Percentiles rank a stretch among this genome's conserved stretches.
Conservation (phyloP, 37 sponge, comb jelly and placozoan species). For the Lycopodina hypogea region DNA sequence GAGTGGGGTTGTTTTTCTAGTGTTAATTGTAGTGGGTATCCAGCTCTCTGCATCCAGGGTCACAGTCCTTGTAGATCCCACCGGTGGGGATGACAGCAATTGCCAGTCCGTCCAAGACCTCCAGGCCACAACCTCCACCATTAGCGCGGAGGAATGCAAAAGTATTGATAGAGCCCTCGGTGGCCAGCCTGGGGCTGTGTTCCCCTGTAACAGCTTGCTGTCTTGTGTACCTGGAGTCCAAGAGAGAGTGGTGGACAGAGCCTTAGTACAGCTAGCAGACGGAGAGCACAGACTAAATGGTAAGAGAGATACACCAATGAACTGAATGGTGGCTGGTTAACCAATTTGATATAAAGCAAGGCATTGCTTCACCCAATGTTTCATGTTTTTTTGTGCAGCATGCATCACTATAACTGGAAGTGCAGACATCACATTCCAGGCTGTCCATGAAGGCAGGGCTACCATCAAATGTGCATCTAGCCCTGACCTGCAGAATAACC, state of each 20-base stretch:
- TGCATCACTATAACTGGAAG: slow-evolving; percentile 14
- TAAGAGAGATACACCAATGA: slow-evolving; percentile 1
- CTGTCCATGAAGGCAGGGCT: slow-evolving; percentile 18
- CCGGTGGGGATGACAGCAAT: slow-evolving; percentile 23
- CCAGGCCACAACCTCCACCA: not conserved
- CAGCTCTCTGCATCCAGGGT: not conserved
- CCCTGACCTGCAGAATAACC: slow-evolving; percentile 40
- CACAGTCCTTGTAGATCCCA: slow-evolving; percentile 34
- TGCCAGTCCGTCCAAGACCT: slow-evolving; percentile 32
- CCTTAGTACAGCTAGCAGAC: slow-evolving; percentile 7
- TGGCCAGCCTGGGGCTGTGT: not conserved
- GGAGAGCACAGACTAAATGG: slow-evolving; percentile 25
- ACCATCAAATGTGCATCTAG: slow-evolving; percentile 38
- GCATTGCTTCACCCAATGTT: too few relatives aligned
- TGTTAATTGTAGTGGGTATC: not conserved
- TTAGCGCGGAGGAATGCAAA: not conserved
- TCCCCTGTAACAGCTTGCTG: not conserved
- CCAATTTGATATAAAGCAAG: too few relatives aligned
- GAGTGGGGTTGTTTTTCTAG: too few relatives aligned
- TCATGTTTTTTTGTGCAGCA: not conserved
- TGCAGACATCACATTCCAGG: slow-evolving; percentile 32
- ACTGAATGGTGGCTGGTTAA: too few relatives aligned
- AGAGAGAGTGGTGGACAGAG: not conserved
- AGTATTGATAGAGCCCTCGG: slow-evolving; percentile 27
- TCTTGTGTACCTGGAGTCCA: not conserved